Evolutionary conservation across 2,113 vertebrate genomes (phyloP).

Genomic region (Trichechus manatus): DNA sequence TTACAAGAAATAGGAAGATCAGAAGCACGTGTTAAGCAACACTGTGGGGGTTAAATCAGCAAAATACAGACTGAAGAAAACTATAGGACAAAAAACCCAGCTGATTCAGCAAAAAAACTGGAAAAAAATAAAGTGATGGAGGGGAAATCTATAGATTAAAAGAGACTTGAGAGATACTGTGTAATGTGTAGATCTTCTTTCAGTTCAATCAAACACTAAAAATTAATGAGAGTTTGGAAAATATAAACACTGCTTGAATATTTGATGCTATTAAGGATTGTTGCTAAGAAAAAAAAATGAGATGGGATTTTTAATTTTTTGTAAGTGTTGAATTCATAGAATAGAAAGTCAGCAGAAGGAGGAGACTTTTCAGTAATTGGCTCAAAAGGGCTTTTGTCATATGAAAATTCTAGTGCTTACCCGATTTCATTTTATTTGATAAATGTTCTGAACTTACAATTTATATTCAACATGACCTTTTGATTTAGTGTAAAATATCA

Average conservation of each 20-base stretch:
- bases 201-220: not conserved
- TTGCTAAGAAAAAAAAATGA: not conserved
- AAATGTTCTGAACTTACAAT: not conserved
- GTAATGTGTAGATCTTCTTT: not conserved
- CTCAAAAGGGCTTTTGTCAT: not conserved
- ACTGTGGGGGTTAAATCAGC: not conserved
- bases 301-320: not conserved
- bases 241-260: not conserved
- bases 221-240: not conserved
- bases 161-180: not conserved
- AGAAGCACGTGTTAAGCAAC: not conserved
- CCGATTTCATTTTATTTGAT: slow-evolving; percentile 45
- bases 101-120: not conserved
- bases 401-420: not conserved
- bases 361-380: not conserved
- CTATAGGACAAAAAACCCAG: not conserved
- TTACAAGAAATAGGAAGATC: not conserved
- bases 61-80: not conserved
- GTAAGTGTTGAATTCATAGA: not conserved
- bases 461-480: not conserved
- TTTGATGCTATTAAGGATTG: not conserved
- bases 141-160: not conserved
- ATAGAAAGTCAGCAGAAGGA: not conserved
- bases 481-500: not conserved
- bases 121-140: not conserved